Evolutionary conservation across 1,140 invertebrate genomes (phyloP), one percentile per base, ranked within the genome.

Genomic region (Calephelis virginiensis): DNA sequence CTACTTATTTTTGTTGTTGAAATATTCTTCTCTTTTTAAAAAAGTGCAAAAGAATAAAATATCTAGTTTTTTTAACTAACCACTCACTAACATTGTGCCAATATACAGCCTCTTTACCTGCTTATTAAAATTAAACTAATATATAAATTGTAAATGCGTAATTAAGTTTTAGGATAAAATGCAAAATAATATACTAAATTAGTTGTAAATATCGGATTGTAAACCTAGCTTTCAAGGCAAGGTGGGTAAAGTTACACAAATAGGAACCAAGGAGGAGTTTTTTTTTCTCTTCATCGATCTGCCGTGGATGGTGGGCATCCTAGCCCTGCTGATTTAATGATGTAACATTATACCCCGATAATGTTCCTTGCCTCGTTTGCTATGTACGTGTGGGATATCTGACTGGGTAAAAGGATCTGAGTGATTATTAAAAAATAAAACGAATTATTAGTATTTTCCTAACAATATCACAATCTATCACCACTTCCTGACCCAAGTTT

Each of bases 221-320:
- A 65, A 75, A 81, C 86, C 83, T 89, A 89, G 86, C 86, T 76
- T 73, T 66, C 59, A 74, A 83, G 86, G 86, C 86, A 89, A 87
- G 81, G 69, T 37, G 43, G 14, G 38, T 28, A 37, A 56, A 56
- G 53, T 38, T 37, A 56, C 40, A 9, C 8, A 43, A 43, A 8
- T 5, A 43, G 7, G 38, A 40, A 40, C 38, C 4, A 40, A 40
- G n/a, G n/a, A 28, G 5, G 28, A 28, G 28, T 28, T 28, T 4
- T 28, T 28, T 28, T 28, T 28, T 28, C 28, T 28, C 28, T 28
- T 28, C 28, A 28, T 28, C 2, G 28, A 28, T 28, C 28, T 28
- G 28, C 5, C 28, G 28, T 28, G 28, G 3, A 28, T 28, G 28
- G 28, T 43, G 40, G 40, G 40, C 40, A 43, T 43, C 8, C 40